Evolutionary conservation across 1,140 invertebrate genomes (phyloP).

Genomic region (Aleiodes sp.): DNA sequence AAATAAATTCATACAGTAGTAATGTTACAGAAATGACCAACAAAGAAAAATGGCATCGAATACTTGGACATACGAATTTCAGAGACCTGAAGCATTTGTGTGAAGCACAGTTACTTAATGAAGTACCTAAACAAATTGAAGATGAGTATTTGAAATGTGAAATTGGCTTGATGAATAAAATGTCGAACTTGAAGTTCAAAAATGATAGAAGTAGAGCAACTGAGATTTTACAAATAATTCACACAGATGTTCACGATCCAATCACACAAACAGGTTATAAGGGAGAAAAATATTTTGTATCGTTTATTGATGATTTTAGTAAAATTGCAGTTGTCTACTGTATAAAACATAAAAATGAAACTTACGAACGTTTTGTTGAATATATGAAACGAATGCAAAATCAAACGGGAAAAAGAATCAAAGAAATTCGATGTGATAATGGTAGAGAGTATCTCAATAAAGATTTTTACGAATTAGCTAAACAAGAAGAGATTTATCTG

Average conservation of each 20-base stretch:
- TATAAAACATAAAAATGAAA: constrained; percentile 36
- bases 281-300: constrained; percentile 34
- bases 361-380: constrained; percentile 25
- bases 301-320: constrained; percentile 38
- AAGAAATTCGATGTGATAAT: constrained; percentile 39
- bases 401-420: constrained; percentile 33
- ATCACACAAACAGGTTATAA: too few relatives aligned
- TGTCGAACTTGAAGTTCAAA: constrained; percentile 32
- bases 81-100: constrained; percentile 30
- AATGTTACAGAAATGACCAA: constrained; percentile 35
- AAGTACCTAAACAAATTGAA: constrained; percentile 28
- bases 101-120: constrained; percentile 24
- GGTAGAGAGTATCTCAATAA: constrained; percentile 40
- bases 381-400: constrained; percentile 40
- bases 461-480: constrained; percentile 31
- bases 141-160: constrained; percentile 22
- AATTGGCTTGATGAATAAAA: constrained; percentile 33
- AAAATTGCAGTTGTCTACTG: constrained; percentile 30
- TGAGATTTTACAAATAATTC: constrained; percentile 32
- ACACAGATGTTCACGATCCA: constrained; percentile 27
- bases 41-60: constrained; percentile 36
- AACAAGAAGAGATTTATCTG: constrained; percentile 34
- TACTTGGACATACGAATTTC: constrained; percentile 37
- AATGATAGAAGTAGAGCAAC: constrained; percentile 29
- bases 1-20: too few relatives aligned